Evolutionary conservation across 1,140 invertebrate species (phyloP), one percentile per base, ranked within the genome.

Genomic region (Mactra quadrangularis): DNA sequence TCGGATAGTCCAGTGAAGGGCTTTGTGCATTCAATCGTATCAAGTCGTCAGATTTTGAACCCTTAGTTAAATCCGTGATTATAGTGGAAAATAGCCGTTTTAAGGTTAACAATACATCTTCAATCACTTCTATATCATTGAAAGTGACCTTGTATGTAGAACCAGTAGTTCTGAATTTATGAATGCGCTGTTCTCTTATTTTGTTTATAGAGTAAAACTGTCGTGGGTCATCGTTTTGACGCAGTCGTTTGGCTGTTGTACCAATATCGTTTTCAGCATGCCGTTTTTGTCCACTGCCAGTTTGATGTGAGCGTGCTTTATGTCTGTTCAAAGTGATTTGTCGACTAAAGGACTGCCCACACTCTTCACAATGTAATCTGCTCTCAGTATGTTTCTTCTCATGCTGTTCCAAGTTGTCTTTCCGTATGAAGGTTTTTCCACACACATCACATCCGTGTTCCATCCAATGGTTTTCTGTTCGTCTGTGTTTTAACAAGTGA

Each of bases 401-500:
- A 41, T 41, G 38, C 15, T 15, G 6, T 6, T 41, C 38, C 15
- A 41, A 41, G 15, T 41, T 41, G 38, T 41, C 38, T 15, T 72
- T 72, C 11, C 68, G 4, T 3, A 27, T 17, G 31, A 72, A 72
- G 1, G 7, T 13, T 38, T 72, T 72, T 31, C 55, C 55, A n/a
- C 68, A 72, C 3, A 1, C 19, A 31, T 4, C 3, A 55, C 68
- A 72, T 25, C 1, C 31, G 27, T 55, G 31, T 38, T 62, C 15
- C 29, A 15, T 52, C 68, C 68, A 72, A 15, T 72, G 68, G 33
- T 72, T 72, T 11, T 31, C 17, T n/a, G 29, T 55, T 15, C 68
- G 47, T 29, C 68, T 22, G 33, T 72, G 68, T n/a, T 72, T 47
- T 72, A 72, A 55, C 35, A 53, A 22, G 15, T 55, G 68, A 33